Evolutionary conservation across 2,797 vertebrate genomes (phyloP), one percentile per base, ranked within the genome.

Genomic region (Lacerta bilineata): DNA sequence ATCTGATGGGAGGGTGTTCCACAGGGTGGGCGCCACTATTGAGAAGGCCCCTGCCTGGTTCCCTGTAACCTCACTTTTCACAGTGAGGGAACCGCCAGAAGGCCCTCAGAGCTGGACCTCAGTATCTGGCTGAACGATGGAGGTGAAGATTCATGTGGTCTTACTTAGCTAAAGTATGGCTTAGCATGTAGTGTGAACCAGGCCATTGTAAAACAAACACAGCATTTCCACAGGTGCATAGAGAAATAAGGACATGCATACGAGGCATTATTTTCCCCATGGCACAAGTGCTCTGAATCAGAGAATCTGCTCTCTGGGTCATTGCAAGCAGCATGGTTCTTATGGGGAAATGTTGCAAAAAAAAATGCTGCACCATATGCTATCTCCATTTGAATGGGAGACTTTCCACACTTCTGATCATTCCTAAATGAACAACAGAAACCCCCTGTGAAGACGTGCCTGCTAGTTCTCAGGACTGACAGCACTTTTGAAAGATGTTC

Each of bases 401-500:
- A 64, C 15, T 27, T 71, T 50, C 43, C 82, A 33, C 15, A 15
- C 27, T 46, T 50, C n/a, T 84, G 41, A 69, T 55, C 23, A 84
- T 69, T 69, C 29, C 55, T 78, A 23, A 41, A 27, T 25, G 43
- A 33, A 36, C 29, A 72, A 50, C 10, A 6, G 23, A 33, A 86
- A 66, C 15, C 41, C 11, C 17, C 5, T n/a, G 29, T 39, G 39
- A 7, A 20, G 27, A 79, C 66, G 36, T 64, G 59, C 17, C 8
- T 85, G 3, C 72, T 50, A 59, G 27, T 55, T 11, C 33, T 66
- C 11, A 2, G 59, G n/a, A 86, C 93, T 29, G 68, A 90, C 83
- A 68, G 86, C 85, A 75, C n/a, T 91, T 91, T 80, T 41, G 78
- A 84, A 83, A 80, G 85, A 50, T n/a, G 8, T 80, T 87, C 66